Base-by-base conservation (phyloP, 2,888 invertebrate species). In the Volucella inanis region DNA sequence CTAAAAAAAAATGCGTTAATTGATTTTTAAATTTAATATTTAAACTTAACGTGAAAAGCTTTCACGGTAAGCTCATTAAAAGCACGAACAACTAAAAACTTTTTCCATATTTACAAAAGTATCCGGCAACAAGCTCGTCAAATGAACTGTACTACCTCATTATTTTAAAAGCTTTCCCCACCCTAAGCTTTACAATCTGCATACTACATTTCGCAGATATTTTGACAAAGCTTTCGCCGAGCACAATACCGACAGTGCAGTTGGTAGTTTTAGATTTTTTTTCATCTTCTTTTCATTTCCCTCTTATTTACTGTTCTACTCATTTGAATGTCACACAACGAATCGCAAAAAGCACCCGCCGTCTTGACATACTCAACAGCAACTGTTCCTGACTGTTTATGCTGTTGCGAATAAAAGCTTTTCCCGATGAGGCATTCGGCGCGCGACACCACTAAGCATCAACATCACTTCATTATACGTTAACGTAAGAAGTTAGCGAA, bases 391-490 rank as follows among this genome's bases (percentile, higher is more conserved):
- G n/a, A n/a, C 50, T 81, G 68, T 77, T 81, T 72, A 67, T 47
- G 18, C 64, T 64, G 38, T 61, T 79, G 80, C 71, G 45, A 80
- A 84, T 50, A 72, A 85, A 77, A 76, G 76, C 76, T 85, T 85
- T 85, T 81, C 76, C 85, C 67, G 62, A 10, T 75, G 59, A n/a
- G 59, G 75, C 78, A 70, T 54, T 62, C 47, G 57, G 18, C 62
- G 57, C 65, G 45, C 47, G 49, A 14, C 15, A n/a, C 22, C 61
- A 70, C 57, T 50, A 59, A 43, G 15, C 65, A 71, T 71, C 68
- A 57, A 61, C 43, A 80, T 76, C 64, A 85, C 71, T 81, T 85
- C 81, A 72, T 85, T 85, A 55, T 59, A 81, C 85, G 81, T 75
- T 80, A 75, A 75, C 75, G 80, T 74, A 77, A 59, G 81, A 85